These are phyloP conservation scores for Carassius carassius DNA, from an alignment of 2,113 vertebrate species.

Conservation along the genomic window DNA sequence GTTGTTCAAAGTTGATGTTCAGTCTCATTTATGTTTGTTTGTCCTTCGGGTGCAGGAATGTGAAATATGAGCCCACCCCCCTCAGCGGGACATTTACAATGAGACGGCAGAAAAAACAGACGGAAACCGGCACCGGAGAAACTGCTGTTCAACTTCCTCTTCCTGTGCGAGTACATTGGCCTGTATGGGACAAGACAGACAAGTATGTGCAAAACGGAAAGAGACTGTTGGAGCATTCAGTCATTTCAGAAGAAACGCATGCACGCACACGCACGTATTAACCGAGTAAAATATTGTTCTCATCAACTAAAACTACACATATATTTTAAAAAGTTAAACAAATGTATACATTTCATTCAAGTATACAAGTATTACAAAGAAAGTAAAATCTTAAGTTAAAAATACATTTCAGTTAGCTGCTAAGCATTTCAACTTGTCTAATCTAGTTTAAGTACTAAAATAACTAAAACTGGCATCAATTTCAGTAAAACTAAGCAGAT, in stretches of 20 bases:
- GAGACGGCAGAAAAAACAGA: slow-evolving; percentile 10
- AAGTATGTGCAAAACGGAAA: not conserved
- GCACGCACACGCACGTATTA: not conserved
- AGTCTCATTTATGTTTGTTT: slow-evolving; percentile 28
- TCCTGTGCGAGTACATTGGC: not conserved
- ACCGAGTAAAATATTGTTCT: not conserved
- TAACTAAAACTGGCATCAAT: not conserved
- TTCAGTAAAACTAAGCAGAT: not conserved
- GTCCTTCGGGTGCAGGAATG: slow-evolving; percentile 30
- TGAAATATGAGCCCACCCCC: not conserved
- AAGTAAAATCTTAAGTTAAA: too few relatives aligned
- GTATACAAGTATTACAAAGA: not conserved
- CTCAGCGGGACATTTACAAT: not conserved
- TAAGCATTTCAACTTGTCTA: not conserved
- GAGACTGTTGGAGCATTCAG: not conserved
- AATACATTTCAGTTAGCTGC: not conserved
- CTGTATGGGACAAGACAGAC: not conserved
- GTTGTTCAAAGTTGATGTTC: not conserved
- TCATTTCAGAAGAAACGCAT: not conserved
- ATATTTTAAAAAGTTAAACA: too few relatives aligned
- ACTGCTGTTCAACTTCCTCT: slow-evolving; percentile 24
- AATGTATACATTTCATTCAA: not conserved
- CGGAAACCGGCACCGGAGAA: not conserved
- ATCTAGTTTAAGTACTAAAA: not conserved
- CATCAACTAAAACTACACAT: not conserved